Base-by-base conservation (phyloP, 2,888 invertebrate species). In the Agriopis aurantiaria region DNA sequence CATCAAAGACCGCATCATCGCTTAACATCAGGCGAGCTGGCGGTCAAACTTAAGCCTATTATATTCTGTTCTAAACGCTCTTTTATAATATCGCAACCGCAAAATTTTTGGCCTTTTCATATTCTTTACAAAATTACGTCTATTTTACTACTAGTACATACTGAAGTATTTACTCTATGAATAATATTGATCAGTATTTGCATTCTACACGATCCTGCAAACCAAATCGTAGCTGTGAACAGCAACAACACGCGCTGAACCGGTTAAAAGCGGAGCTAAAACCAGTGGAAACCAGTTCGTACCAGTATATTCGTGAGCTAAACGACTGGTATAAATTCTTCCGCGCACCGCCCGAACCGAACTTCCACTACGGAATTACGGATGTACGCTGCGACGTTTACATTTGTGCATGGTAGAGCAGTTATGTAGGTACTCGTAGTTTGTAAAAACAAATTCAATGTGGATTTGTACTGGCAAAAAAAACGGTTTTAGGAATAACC, bases 291-390 rank as follows among this genome's bases (percentile, higher is more conserved):
- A 67, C 65, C 64, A 60, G 61, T 73, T 65, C 69, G 52, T 62
- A 68, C 63, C 65, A 62, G 73, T 73, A 74, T 73, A 73, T 76
- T 74, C 58, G 73, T 68, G 64, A 68, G 68, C 70, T 70, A 74
- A 75, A 76, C 74, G 74, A 72, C 70, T 70, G 45, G 68, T 71
- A 72, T 76, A 76, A 74, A 76, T 76, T 14, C 41, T 48, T 61
- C 14, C 3, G n/a, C 60, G 51, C 17, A 23, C n/a, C 7, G 40
- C n/a, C 14, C 41, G 59, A 55, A 14, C 45, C 11, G 53, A 58
- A 52, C 58, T 57, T 46, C 10, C 52, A 41, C 11, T 58, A 63
- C 57, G 12, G 33, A 68, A 41, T 11, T 58, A 63, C 57, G 12
- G 33, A 68, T 62, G 62, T 63, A 48, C 52, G 23, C 45, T 33